Conservation (phyloP, 2,113 vertebrate species). For the Aramus guarauna region DNA sequence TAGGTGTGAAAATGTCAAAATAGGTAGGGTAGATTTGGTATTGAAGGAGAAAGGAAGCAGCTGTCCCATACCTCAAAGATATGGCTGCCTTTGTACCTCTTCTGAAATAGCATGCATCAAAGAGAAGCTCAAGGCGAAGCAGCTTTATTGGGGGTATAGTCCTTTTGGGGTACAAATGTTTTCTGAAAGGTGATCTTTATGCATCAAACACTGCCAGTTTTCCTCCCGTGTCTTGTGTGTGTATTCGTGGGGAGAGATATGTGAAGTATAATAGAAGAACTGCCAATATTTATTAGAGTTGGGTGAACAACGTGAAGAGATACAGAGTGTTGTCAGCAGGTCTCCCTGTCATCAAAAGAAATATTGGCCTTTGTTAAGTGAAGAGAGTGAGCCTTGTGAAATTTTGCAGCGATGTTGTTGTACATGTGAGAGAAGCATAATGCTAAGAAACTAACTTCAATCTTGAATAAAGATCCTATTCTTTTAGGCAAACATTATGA, state of each 20-base stretch:
- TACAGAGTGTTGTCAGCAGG: background rate
- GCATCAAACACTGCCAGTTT: background rate
- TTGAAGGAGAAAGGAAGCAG: background rate
- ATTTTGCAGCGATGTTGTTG: background rate
- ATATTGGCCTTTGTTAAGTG: background rate
- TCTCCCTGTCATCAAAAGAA: background rate
- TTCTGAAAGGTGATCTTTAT: background rate
- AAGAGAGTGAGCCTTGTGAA: background rate
- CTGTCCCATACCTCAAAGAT: background rate
- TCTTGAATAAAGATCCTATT: background rate
- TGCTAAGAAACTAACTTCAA: background rate
- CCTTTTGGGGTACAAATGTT: background rate
- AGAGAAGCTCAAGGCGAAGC: background rate
- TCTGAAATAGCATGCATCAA: background rate
- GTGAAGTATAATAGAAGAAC: background rate
- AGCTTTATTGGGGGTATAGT: background rate
- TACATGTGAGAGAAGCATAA: background rate
- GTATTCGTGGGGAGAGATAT: rapidly evolving
- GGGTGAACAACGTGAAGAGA: background rate
- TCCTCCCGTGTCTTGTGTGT: background rate
- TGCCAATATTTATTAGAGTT: background rate
- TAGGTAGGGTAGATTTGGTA: background rate
- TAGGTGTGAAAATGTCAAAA: background rate
- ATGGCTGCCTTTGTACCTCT: background rate
- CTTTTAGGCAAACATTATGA: background rate